phyloP scores from a whole-genome alignment of 2,113 vertebrate species.

The Xyrauchen texanus region DNA sequence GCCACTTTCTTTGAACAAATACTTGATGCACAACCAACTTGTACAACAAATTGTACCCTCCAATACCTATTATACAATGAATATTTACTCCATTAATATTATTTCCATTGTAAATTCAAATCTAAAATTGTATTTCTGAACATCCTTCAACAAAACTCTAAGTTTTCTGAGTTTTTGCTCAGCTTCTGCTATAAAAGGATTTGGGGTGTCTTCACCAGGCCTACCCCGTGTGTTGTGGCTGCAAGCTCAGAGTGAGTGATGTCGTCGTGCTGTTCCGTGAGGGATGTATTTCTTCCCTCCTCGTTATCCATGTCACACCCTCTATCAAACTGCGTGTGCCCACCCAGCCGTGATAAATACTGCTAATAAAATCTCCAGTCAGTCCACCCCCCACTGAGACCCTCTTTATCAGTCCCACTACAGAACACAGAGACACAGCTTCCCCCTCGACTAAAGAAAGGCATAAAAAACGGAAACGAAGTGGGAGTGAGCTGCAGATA shows the following conservation, averaged over 20 bases:
- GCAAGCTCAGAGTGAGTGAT: neutral
- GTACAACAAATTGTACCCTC: neutral
- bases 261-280: constrained; percentile 24
- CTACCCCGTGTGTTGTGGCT: constrained; percentile 9
- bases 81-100: neutral
- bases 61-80: neutral
- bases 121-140: neutral
- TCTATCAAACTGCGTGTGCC: neutral
- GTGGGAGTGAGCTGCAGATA: neutral
- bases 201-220: neutral
- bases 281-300: constrained; percentile 28
- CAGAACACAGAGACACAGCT: constrained; percentile 6
- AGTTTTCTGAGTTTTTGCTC: neutral
- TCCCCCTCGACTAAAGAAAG: neutral
- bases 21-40: neutral
- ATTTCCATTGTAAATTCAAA: neutral
- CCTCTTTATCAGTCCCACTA: constrained; percentile 18
- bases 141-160: neutral
- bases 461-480: neutral
- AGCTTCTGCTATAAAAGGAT: neutral
- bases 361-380: constrained; percentile 25
- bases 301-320: constrained; percentile 29
- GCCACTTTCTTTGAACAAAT: no score
- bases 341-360: neutral
- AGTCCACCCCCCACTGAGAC: neutral